Percentiles rank a stretch among this genome's conserved stretches.
Conservation (phyloP, 2,888 invertebrate species). For the Leptopilina drosophilae region DNA sequence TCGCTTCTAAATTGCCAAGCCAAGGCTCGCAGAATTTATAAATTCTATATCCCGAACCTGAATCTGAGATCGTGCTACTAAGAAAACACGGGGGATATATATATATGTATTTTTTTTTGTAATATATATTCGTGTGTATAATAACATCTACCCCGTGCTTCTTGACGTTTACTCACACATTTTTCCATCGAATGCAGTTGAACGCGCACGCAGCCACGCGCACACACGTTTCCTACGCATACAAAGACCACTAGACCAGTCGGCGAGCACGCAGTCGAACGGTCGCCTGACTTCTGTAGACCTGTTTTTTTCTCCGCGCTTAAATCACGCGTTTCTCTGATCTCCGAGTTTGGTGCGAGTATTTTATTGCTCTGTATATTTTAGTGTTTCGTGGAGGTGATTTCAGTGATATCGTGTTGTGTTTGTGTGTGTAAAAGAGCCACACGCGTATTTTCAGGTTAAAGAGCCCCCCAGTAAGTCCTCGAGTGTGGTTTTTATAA, state of each 20-base stretch:
- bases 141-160: conserved; percentile 32
- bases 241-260: conserved; percentile 41
- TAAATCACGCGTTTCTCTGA: conserved; percentile 35
- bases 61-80: neutral
- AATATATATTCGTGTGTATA: conserved; percentile 3
- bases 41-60: neutral
- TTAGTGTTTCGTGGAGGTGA: conserved; percentile 29
- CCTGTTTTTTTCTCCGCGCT: conserved; percentile 36
- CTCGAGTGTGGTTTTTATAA: no score
- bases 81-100: conserved; percentile 5
- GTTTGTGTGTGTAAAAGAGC: neutral
- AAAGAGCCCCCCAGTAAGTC: neutral
- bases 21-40: neutral
- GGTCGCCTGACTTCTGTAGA: conserved; percentile 38
- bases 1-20: conserved; percentile 8
- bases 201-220: conserved; percentile 50
- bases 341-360: conserved; percentile 34
- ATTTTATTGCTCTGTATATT: conserved; percentile 14
- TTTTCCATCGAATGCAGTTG: conserved; percentile 14
- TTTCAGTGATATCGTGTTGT: conserved; percentile 26
- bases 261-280: conserved; percentile 43
- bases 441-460: conserved; percentile 4
- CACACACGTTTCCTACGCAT: conserved; percentile 42
- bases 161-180: conserved; percentile 39
- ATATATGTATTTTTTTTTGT: no score